Percentiles rank a stretch among this genome's conserved stretches.
These are phyloP conservation scores for Panurus biarmicus DNA, from an alignment of 2,113 vertebrate genomes.

Conservation along the genomic window DNA sequence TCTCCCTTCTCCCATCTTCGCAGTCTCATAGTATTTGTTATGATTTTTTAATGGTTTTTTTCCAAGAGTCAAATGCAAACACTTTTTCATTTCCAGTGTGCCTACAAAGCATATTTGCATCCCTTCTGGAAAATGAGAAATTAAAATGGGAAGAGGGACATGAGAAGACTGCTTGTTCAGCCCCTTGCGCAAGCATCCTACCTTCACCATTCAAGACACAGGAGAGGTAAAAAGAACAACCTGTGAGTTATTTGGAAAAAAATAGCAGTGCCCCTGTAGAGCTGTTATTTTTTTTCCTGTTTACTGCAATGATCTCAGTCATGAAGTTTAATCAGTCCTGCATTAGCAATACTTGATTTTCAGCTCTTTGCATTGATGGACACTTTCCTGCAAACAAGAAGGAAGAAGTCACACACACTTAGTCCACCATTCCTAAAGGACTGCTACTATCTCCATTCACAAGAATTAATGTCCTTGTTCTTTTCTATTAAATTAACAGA, in stretches of 20 bases:
- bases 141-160: not conserved
- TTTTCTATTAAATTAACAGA: not conserved
- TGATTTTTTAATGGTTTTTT: not conserved
- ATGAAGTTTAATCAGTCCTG: not conserved
- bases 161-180: not conserved
- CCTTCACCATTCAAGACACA: not conserved
- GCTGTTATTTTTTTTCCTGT: not conserved
- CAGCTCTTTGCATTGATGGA: not conserved
- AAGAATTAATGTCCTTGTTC: not conserved
- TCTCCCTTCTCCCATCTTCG: not conserved
- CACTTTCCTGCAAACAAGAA: not conserved
- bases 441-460: not conserved
- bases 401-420: fast-evolving
- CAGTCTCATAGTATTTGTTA: not conserved
- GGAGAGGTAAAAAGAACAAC: not conserved
- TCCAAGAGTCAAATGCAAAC: not conserved
- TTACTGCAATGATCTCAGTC: not conserved
- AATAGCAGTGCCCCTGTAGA: not conserved
- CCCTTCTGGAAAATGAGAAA: not conserved
- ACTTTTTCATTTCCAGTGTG: not conserved
- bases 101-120: not conserved
- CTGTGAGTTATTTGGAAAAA: not conserved
- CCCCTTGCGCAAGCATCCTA: not conserved
- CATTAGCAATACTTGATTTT: not conserved
- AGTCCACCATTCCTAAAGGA: not conserved